phyloP scores from a whole-genome alignment of 2,113 vertebrate genomes.

The Gallinago undulata region DNA sequence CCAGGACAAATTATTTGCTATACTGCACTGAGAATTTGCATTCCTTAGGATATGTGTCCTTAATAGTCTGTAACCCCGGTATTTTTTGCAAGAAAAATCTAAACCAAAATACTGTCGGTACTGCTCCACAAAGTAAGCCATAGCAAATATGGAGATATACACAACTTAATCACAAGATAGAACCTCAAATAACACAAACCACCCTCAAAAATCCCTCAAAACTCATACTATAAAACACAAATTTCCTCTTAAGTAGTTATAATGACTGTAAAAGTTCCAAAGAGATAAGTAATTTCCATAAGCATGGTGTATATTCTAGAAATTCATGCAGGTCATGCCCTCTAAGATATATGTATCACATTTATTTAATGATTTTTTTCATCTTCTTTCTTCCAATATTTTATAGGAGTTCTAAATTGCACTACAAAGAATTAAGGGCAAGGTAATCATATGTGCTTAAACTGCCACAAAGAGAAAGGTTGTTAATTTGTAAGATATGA shows the following conservation, averaged over 20 bases:
- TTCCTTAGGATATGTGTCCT: background rate
- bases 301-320: background rate
- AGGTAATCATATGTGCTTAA: conserved; percentile 17
- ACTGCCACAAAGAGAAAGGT: conserved; percentile 5
- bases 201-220: background rate
- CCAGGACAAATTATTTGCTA: background rate
- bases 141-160: background rate
- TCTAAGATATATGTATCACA: background rate
- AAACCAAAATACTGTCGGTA: background rate
- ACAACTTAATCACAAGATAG: background rate
- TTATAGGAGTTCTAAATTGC: background rate
- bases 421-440: conserved; percentile 14
- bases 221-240: background rate
- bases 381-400: background rate
- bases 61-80: background rate
- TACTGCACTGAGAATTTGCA: background rate
- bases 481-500: conserved; percentile 47
- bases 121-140: background rate
- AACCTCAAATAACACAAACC: background rate
- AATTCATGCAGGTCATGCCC: background rate
- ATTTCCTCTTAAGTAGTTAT: background rate
- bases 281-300: background rate
- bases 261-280: background rate
- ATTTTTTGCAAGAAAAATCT: background rate
- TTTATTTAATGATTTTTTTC: conserved; percentile 5